These are phyloP conservation scores for Mesorhabditis belari DNA, from an alignment of 2,888 invertebrate species.

Conservation along the genomic window DNA sequence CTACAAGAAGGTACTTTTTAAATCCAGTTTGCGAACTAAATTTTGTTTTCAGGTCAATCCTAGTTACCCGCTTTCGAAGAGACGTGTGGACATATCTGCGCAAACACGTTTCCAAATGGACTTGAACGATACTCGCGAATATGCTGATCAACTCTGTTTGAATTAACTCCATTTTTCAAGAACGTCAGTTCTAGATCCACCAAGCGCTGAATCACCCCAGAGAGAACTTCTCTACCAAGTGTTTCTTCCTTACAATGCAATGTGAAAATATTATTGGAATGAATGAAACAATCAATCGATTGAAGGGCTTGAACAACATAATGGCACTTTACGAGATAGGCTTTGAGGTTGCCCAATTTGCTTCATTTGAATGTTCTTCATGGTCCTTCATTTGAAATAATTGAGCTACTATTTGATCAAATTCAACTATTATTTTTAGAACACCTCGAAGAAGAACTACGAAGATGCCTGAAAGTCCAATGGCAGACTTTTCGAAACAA, in stretches of 20 bases:
- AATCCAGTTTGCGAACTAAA: not conserved
- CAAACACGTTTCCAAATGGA: slow-evolving; percentile 74
- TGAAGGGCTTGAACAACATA: slow-evolving; percentile 22
- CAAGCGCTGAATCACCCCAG: slow-evolving; percentile 4
- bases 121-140: slow-evolving; percentile 72
- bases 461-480: too few species aligned
- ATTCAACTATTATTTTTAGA: too few species aligned
- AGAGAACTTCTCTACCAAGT: slow-evolving; percentile 87
- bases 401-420: too few species aligned
- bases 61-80: slow-evolving; percentile 74
- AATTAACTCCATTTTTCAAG: not conserved
- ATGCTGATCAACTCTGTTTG: slow-evolving; percentile 57
- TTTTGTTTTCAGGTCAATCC: slow-evolving; percentile 64
- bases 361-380: not conserved
- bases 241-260: slow-evolving; percentile 91
- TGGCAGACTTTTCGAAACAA: too few species aligned
- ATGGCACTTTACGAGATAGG: slow-evolving; percentile 14
- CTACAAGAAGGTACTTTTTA: slow-evolving; percentile 64
- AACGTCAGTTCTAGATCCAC: not conserved
- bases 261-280: slow-evolving; percentile 85
- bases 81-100: slow-evolving; percentile 54
- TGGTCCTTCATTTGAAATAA: too few species aligned
- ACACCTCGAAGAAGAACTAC: too few species aligned
- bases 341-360: slow-evolving; percentile 5
- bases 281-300: slow-evolving; percentile 67